Base-by-base conservation (phyloP, 2,113 vertebrate genomes). In the Melozone crissalis region DNA sequence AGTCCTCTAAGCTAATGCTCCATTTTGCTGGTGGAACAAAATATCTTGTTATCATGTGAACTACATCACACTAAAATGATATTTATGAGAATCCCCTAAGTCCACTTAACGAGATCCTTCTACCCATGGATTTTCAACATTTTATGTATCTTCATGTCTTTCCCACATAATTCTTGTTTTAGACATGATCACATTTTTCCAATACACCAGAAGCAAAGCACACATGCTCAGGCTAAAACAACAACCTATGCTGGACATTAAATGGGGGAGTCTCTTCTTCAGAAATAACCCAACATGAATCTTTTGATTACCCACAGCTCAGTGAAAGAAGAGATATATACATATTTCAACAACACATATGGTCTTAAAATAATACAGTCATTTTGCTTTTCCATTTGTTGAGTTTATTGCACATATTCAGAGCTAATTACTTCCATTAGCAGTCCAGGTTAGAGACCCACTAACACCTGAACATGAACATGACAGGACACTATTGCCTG, bases 11-110 rank as follows among this genome's bases (percentile, higher is more conserved):
- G 15, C 39, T 88, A 71, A 65, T 41, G 72, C 54, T 74, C 55
- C 35, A 24, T 90, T 77, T 81, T 71, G 51, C 23, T 90, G 59
- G 55, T 91, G 59, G 72, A 91, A 90, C 39, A 86, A 94, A 94
- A 19, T 41, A 63, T 20, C 80, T 90, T 54, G 23, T 76, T 77
- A 54, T 84, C 63, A 57, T 41, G 16, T 44, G 66, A 67, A 37
- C 47, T 54, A 80, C 84, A 51, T 55, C 22, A 77, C 24, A n/a
- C 67, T 67, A 75, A 66, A 87, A 76, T 46, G 0, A 46, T 61
- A 89, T 23, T 68, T 61, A 72, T 59, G 43, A 93, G 35, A 83
- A 31, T 44, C 46, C 55, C 39, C 21, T 18, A 66, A 82, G 10
- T 62, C 55, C 27, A 69, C 41, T 93, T 89, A 89, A 87, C 1